A percentile compares a stretch with the other conserved stretches of the same genome.
phyloP scores from a whole-genome alignment of 2,888 invertebrate genomes.

The Andrena minutula region DNA sequence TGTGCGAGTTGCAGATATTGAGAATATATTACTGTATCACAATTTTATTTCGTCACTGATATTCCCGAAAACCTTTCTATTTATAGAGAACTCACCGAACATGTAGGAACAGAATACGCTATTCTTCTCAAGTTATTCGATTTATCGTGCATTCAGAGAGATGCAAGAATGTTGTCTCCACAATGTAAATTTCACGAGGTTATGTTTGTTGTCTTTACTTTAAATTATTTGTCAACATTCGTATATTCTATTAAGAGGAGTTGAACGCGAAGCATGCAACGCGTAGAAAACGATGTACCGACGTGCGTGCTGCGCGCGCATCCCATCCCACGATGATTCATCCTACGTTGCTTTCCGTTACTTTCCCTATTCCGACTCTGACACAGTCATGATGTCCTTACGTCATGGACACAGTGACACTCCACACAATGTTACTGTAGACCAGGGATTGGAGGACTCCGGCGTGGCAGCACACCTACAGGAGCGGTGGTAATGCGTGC shows the following conservation, averaged over 20 bases:
- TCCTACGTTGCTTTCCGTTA: conserved; percentile 20
- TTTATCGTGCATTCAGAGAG: conserved; percentile 19
- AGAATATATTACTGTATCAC: neutral
- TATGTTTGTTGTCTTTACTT: neutral
- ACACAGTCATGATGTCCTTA: no score
- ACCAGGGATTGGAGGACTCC: no score
- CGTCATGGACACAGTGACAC: no score
- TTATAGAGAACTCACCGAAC: conserved; percentile 70
- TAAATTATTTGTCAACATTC: conserved; percentile 39
- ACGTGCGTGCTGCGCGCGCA: conserved; percentile 58
- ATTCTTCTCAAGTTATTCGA: conserved; percentile 24
- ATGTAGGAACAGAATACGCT: conserved; percentile 27
- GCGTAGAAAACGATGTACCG: conserved; percentile 50
- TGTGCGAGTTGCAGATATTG: no score
- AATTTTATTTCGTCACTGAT: neutral
- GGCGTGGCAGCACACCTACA: no score
- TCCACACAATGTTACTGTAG: no score
- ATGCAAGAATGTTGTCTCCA: neutral
- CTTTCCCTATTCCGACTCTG: no score
- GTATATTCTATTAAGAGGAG: neutral
- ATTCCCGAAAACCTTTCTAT: conserved; percentile 56
- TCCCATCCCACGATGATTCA: conserved; percentile 58
- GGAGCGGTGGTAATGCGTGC: no score
- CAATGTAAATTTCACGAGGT: neutral
- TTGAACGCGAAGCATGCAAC: conserved; percentile 2